These are phyloP conservation scores for Sussaba pulchella DNA, from an alignment of 2,888 invertebrate species.

Conservation along the genomic window DNA sequence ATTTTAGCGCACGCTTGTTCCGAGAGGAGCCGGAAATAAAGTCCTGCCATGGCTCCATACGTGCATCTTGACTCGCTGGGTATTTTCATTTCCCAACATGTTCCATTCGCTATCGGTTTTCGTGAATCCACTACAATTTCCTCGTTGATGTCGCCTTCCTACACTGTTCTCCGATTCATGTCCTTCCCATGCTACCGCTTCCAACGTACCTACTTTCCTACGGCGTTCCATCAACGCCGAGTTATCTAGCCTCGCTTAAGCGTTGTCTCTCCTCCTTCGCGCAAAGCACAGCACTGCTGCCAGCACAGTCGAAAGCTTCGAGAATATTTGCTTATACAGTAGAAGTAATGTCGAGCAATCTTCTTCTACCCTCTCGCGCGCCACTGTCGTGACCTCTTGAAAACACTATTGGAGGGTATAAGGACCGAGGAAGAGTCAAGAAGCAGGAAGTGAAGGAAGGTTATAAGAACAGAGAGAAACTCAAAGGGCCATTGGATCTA, in stretches of 20 bases:
- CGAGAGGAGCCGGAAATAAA: constrained; percentile 6
- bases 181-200: background rate
- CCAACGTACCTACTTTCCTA: constrained; percentile 20
- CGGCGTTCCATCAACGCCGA: background rate
- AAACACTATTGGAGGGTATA: constrained; percentile 30
- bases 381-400: constrained; percentile 38
- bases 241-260: constrained; percentile 27
- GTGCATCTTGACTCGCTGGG: constrained; percentile 2
- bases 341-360: constrained; percentile 16
- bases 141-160: background rate
- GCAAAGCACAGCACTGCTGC: background rate
- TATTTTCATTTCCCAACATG: background rate
- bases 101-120: background rate
- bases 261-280: constrained; percentile 41
- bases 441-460: constrained; percentile 10
- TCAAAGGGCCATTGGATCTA: constrained; percentile 49
- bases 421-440: constrained; percentile 2
- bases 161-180: constrained; percentile 28
- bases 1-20: constrained; percentile 13
- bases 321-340: constrained; percentile 9
- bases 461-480: constrained; percentile 49
- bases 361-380: constrained; percentile 9
- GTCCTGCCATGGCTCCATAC: background rate
- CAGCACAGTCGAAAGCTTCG: constrained; percentile 23
- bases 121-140: background rate